phyloP scores from a whole-genome alignment of 2,797 vertebrate species.

The Adrianichthys oophorus region DNA sequence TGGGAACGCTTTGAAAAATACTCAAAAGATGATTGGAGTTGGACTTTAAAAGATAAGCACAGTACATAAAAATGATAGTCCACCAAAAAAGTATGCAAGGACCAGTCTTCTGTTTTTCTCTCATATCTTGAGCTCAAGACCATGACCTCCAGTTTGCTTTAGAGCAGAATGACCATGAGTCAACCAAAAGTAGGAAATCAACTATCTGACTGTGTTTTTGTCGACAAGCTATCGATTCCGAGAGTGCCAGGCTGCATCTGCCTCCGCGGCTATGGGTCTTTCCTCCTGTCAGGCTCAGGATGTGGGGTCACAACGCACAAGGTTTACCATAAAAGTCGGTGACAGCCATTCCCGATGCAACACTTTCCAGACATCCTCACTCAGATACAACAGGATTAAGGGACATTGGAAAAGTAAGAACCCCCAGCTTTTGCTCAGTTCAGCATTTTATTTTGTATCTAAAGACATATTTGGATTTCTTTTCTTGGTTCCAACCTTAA shows the following conservation, averaged over 20 bases:
- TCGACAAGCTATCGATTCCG: constrained; percentile 57
- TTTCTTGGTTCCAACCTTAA: too few relatives aligned
- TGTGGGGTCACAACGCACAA: constrained; percentile 46
- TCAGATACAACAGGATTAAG: constrained; percentile 26
- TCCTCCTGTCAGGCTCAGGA: constrained; percentile 56
- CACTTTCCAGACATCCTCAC: constrained; percentile 57
- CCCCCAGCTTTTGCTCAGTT: not conserved
- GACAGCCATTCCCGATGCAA: constrained; percentile 43
- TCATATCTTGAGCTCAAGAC: constrained; percentile 1
- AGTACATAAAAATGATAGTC: too few relatives aligned
- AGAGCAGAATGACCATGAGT: constrained; percentile 28
- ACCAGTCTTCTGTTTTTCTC: not conserved
- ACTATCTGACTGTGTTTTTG: constrained; percentile 44
- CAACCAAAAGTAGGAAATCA: constrained; percentile 24
- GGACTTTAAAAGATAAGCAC: too few relatives aligned
- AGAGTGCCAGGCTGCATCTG: constrained; percentile 25
- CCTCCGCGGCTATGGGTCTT: constrained; percentile 34
- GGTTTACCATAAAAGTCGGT: constrained; percentile 23
- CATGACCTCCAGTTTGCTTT: constrained; percentile 28
- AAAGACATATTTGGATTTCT: too few relatives aligned
- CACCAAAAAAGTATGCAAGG: too few relatives aligned
- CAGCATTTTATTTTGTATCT: too few relatives aligned
- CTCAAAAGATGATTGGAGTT: too few relatives aligned
- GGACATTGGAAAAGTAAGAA: not conserved
- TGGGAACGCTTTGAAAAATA: too few relatives aligned